Conservation (phyloP, 2,888 invertebrate genomes). For the Epistrophe eligans region DNA sequence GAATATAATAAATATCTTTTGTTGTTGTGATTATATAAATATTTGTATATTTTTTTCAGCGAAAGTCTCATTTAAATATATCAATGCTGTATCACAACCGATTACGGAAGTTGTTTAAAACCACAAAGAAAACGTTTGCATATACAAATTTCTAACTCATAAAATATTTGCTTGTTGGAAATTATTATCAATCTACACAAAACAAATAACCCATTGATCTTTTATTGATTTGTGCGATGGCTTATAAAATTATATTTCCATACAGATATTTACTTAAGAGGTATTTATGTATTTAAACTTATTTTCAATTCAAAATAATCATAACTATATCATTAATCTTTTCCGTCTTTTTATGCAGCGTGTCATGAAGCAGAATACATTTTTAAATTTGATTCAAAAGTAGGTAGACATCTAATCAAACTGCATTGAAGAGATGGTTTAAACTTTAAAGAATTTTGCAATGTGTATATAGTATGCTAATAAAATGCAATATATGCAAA, state of each 20-base stretch:
- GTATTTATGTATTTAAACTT: not conserved
- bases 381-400: not conserved
- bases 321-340: not conserved
- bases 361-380: not conserved
- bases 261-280: not conserved
- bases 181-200: too few relatives aligned
- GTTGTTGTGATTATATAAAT: too few relatives aligned
- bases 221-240: not conserved
- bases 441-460: not conserved
- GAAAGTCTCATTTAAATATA: too few relatives aligned
- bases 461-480: not conserved
- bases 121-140: too few relatives aligned
- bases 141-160: too few relatives aligned
- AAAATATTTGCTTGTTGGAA: too few relatives aligned
- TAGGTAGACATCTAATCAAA: conserved; percentile 1
- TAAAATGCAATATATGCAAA: conserved; percentile 10
- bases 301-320: not conserved
- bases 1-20: too few relatives aligned
- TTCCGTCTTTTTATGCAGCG: not conserved
- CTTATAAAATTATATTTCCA: not conserved
- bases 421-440: not conserved
- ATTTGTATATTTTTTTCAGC: too few relatives aligned
- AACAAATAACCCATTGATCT: not conserved
- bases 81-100: too few relatives aligned
- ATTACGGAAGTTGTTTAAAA: too few relatives aligned